These are phyloP conservation scores for Rhinichthys osculus DNA, from an alignment of 2,797 vertebrate species.

Conservation along the genomic window DNA sequence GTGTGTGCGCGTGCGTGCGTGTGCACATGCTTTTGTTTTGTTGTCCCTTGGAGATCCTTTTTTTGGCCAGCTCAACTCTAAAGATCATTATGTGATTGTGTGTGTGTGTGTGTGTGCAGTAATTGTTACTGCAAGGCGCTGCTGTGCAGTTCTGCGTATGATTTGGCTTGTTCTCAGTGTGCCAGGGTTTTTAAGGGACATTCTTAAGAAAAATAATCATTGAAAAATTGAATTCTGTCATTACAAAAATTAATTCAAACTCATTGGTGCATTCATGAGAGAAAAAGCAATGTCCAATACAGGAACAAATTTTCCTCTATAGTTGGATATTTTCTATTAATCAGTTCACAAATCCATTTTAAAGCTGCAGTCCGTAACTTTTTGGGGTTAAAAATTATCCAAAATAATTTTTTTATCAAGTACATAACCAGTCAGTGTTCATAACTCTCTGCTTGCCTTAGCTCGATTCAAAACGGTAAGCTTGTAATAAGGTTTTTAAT, in stretches of 20 bases:
- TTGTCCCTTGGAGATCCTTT: constrained; percentile 45
- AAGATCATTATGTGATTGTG: constrained; percentile 41
- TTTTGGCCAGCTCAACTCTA: constrained; percentile 19
- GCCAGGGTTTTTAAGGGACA: constrained; percentile 4
- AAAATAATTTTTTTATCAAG: too few relatives aligned
- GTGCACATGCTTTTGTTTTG: constrained; percentile 30
- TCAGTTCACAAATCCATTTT: background rate
- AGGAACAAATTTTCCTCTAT: background rate
- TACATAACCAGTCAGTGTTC: too few relatives aligned
- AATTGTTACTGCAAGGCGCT: constrained; percentile 47
- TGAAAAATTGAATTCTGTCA: background rate
- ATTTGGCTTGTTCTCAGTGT: constrained; percentile 29
- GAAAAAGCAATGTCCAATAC: background rate
- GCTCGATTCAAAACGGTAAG: too few relatives aligned
- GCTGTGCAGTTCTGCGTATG: constrained; percentile 25
- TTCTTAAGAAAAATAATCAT: background rate
- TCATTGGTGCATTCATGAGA: background rate
- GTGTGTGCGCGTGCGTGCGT: background rate
- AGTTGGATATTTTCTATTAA: background rate
- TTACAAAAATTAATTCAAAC: background rate
- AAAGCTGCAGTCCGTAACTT: background rate
- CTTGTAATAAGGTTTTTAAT: too few relatives aligned
- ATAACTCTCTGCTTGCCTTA: too few relatives aligned
- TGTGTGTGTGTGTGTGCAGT: constrained; percentile 6
- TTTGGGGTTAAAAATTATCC: too few relatives aligned